phyloP scores from a whole-genome alignment of 2,888 invertebrate species.

The Pachliopta kotzebuea region DNA sequence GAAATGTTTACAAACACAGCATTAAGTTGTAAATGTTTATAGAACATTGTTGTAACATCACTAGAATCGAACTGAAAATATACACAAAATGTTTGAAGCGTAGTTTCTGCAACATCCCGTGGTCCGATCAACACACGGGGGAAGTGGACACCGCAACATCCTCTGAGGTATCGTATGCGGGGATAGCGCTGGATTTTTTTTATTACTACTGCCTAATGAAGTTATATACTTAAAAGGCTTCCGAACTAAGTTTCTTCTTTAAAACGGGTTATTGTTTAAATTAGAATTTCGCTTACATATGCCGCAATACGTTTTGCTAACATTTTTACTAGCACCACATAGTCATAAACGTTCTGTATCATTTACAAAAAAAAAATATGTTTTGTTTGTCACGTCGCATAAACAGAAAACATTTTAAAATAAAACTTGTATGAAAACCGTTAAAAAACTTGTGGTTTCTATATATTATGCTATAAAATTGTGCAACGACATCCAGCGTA shows the following conservation, averaged over 20 bases:
- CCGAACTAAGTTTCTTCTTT: neutral
- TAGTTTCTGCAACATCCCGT: constrained; percentile 78
- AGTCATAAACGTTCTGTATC: no score
- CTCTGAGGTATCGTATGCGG: constrained; percentile 44
- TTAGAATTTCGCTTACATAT: neutral
- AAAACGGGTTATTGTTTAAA: neutral
- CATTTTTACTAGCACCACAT: no score
- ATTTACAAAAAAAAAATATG: no score
- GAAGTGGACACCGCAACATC: constrained; percentile 78
- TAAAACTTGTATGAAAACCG: no score
- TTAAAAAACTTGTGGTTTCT: no score
- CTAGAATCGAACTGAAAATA: constrained; percentile 41
- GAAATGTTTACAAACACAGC: constrained; percentile 39
- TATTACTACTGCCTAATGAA: constrained; percentile 3
- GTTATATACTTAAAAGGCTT: constrained; percentile 22
- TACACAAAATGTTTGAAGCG: constrained; percentile 43
- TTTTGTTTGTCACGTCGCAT: no score
- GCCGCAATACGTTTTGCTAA: no score
- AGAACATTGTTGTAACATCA: constrained; percentile 44
- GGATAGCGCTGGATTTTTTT: constrained; percentile 8
- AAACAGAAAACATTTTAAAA: no score
- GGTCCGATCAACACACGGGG: constrained; percentile 57
- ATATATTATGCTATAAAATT: no score
- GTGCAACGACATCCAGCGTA: no score
- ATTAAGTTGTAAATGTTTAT: constrained; percentile 50